Conservation (phyloP, 2,797 vertebrate genomes). For the Columba guinea region DNA sequence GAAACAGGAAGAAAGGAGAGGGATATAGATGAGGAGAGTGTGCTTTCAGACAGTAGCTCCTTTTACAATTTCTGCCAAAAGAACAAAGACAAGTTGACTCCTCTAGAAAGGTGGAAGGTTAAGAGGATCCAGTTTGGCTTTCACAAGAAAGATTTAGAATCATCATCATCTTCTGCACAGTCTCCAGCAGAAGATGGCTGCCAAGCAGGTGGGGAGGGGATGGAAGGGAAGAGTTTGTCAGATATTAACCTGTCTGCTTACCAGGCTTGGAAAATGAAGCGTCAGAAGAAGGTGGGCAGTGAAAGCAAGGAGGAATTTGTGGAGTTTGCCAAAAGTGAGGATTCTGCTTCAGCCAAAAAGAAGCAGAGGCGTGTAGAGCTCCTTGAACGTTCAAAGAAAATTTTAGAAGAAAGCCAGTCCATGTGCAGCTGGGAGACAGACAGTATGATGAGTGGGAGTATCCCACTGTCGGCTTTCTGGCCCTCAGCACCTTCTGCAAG, state of each 20-base stretch:
- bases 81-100: constrained; percentile 90
- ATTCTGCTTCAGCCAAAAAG: constrained; percentile 81
- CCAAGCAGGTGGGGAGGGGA: constrained; percentile 20
- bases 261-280: constrained; percentile 92
- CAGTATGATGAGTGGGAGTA: constrained; percentile 79
- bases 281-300: constrained; percentile 86
- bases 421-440: constrained; percentile 87
- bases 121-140: constrained; percentile 97
- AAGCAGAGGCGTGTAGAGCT: constrained; percentile 89
- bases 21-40: constrained; percentile 83
- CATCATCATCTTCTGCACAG: constrained; percentile 49
- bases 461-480: constrained; percentile 90
- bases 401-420: constrained; percentile 92
- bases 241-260: constrained; percentile 90
- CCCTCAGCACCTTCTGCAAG: constrained; percentile 74
- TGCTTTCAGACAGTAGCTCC: constrained; percentile 88
- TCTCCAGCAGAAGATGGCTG: constrained; percentile 72
- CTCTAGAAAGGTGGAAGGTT: constrained; percentile 93
- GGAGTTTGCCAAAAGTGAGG: constrained; percentile 84
- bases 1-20: constrained; percentile 48
- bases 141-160: constrained; percentile 89
- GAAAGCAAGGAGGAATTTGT: constrained; percentile 87
- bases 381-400: constrained; percentile 88
- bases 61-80: constrained; percentile 94
- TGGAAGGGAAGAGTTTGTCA: constrained; percentile 71